Evolutionary conservation across 2,888 invertebrate genomes (phyloP), one percentile per base, ranked within the genome.

Genomic region (Pheosia gnoma): DNA sequence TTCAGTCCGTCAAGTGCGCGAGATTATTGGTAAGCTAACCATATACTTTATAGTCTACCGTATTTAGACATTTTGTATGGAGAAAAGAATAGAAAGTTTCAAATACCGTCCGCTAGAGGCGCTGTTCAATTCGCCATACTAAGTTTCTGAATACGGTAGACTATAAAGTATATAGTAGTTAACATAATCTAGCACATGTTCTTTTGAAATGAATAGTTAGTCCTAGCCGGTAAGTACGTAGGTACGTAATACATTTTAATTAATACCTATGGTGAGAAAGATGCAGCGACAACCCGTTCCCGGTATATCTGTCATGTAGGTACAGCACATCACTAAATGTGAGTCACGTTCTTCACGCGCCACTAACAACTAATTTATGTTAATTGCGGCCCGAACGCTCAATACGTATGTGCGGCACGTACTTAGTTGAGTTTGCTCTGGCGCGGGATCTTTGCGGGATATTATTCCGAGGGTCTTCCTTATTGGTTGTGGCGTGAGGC

Each of bases 281-380:
- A 36, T 36, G 6, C 37, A 37, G 54, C 38, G 10, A 41, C 25
- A 41, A 3, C 41, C 13, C 13, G 25, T 13, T 66, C 68, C 71
- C 64, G 68, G 74, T 80, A 81, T 80, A 81, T 82, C 80, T 81
- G 81, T 81, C 77, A 78, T 77, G 25, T 0, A 25, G 25, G 25
- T 25, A 80, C 78, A 83, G 43, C 60, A 59, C 75, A 70, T 70
- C 75, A 73, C 75, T 75, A 74, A 10, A 61, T 55, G 61, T 89
- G 87, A 89, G 84, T 91, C 92, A 91, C 90, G 88, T 87, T 86
- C 84, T 91, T 90, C 91, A 91, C 89, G 92, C 89, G 85, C 86
- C 88, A 87, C 88, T 87, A 85, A 87, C 81, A 84, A 90, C 87
- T 93, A 91, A 93, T 92, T 87, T 90, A 93, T 93, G 93, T 79